These are phyloP conservation scores for Gasterosteus nipponicus DNA, from an alignment of 2,113 vertebrate genomes.

Conservation along the genomic window DNA sequence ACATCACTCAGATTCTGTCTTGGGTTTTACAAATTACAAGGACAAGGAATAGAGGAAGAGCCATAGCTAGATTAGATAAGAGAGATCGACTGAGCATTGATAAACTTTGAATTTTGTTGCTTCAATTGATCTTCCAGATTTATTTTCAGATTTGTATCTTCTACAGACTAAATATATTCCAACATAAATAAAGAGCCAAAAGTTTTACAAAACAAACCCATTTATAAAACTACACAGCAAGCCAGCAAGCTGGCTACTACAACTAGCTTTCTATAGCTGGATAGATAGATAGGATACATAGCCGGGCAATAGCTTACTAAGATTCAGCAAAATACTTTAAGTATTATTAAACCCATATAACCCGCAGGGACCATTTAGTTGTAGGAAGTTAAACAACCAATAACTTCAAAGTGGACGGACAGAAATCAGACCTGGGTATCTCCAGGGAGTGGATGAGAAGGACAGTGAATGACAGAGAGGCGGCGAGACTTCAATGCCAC, in stretches of 20 bases:
- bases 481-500: constrained; percentile 64
- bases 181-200: background rate
- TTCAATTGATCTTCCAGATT: background rate
- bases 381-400: constrained; percentile 8
- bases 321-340: background rate
- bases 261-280: background rate
- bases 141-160: background rate
- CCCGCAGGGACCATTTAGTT: background rate
- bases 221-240: background rate
- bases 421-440: background rate
- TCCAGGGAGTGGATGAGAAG: constrained; percentile 20
- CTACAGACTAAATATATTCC: background rate
- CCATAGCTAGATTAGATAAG: background rate
- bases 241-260: background rate
- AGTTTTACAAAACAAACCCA: background rate
- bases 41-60: constrained; percentile 25
- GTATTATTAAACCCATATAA: background rate
- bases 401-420: constrained; percentile 24
- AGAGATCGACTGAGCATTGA: background rate
- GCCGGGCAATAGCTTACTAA: background rate
- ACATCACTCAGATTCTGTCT: constrained; percentile 32
- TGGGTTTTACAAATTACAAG: constrained; percentile 23
- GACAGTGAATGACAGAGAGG: constrained; percentile 26
- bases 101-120: background rate
- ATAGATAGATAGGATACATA: background rate